Conservation (phyloP, 2,888 invertebrate genomes). For the Nebria brevicollis region DNA sequence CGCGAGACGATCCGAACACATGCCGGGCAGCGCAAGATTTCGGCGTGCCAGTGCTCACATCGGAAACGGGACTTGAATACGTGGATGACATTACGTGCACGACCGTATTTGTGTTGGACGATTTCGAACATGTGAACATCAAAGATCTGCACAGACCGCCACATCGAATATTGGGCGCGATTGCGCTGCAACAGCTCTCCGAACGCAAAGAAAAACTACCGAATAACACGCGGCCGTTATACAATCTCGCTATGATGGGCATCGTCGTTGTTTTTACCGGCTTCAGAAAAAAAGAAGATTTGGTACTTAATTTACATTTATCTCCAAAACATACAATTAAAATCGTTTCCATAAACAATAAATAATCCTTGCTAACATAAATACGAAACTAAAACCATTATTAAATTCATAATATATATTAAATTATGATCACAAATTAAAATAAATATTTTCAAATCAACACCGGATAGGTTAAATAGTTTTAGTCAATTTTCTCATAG, state of each 20-base stretch:
- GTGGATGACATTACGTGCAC: constrained; percentile 69
- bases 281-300: constrained; percentile 87
- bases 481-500: too few species aligned
- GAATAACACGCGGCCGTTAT: constrained; percentile 82
- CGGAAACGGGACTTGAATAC: constrained; percentile 71
- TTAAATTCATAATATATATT: too few species aligned
- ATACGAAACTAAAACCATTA: too few species aligned
- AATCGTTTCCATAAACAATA: not conserved
- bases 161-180: constrained; percentile 82
- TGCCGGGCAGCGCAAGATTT: constrained; percentile 71
- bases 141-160: constrained; percentile 73
- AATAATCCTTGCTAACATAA: too few species aligned
- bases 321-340: not conserved
- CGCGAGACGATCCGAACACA: constrained; percentile 66
- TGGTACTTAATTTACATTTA: constrained; percentile 67
- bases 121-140: constrained; percentile 79
- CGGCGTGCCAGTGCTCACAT: constrained; percentile 71
- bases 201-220: constrained; percentile 77
- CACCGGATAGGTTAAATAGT: too few species aligned
- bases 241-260: constrained; percentile 88
- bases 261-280: constrained; percentile 93
- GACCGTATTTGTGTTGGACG: constrained; percentile 77
- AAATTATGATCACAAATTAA: too few species aligned
- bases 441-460: too few species aligned
- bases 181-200: constrained; percentile 80